Evolutionary conservation across 2,113 vertebrate genomes (phyloP).

Genomic region (Sylvicapra grimmia): DNA sequence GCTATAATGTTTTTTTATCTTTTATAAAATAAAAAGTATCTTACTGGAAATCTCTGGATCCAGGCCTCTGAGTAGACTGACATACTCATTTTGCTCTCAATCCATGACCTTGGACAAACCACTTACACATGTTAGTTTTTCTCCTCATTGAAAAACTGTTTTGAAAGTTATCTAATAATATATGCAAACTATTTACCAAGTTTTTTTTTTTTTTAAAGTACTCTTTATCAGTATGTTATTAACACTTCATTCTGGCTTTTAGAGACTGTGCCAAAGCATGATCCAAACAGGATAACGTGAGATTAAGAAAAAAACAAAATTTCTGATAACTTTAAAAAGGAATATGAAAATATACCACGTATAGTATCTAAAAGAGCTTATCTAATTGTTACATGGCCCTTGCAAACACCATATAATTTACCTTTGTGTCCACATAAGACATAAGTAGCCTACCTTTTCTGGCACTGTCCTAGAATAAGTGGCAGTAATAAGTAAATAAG

Average conservation of each 20-base stretch:
- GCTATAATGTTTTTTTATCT: neutral
- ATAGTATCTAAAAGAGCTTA: neutral
- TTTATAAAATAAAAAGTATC: constrained; percentile 15
- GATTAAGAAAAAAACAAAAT: neutral
- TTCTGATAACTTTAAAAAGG: neutral
- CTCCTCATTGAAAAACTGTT: neutral
- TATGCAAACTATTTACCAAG: constrained; percentile 15
- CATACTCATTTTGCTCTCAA: neutral
- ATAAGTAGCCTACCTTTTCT: neutral
- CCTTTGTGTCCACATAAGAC: neutral
- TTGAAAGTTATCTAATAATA: neutral
- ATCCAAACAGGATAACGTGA: neutral
- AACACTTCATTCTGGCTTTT: constrained; percentile 20
- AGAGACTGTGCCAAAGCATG: neutral
- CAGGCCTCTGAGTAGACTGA: neutral
- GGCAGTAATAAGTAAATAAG: neutral
- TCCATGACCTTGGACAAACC: neutral
- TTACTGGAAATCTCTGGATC: neutral
- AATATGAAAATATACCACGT: neutral
- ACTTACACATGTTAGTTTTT: neutral
- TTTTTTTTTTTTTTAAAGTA: neutral
- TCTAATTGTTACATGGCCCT: neutral
- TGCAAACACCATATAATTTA: constrained; percentile 2
- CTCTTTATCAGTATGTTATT: neutral
- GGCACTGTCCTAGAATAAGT: neutral